Percentiles rank a stretch among this genome's conserved stretches.
Evolutionary conservation across 2,113 vertebrate species (phyloP).

Genomic region (Peromyscus maniculatus): DNA sequence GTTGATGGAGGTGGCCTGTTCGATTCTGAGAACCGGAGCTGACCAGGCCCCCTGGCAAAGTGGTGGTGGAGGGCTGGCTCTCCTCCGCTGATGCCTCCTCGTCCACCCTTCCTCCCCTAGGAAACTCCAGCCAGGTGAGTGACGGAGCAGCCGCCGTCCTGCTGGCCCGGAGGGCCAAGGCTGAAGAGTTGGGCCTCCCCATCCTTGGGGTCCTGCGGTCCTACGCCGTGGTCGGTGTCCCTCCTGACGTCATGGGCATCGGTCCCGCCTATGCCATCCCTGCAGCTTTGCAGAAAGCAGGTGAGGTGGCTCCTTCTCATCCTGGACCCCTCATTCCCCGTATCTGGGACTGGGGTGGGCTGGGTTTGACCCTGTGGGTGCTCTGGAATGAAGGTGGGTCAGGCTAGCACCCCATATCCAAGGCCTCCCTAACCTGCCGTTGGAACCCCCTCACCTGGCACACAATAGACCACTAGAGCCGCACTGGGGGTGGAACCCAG

Average conservation of each 20-base stretch:
- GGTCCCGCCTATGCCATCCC: conserved; percentile 96
- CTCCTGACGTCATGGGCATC: conserved; percentile 92
- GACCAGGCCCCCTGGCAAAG: not conserved
- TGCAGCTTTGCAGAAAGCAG: conserved; percentile 92
- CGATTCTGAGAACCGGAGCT: not conserved
- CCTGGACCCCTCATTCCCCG: not conserved
- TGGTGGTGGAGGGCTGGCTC: not conserved
- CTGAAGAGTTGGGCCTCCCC: conserved; percentile 90
- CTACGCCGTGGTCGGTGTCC: too few relatives aligned
- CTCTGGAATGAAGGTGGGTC: not conserved
- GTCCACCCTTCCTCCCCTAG: conserved; percentile 77
- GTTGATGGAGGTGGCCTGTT: not conserved
- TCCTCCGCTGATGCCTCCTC: not conserved
- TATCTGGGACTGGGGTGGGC: not conserved
- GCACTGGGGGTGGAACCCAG: not conserved
- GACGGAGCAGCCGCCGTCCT: conserved; percentile 96
- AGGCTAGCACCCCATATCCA: not conserved
- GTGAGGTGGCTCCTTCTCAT: conserved; percentile 77
- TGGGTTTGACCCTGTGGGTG: not conserved
- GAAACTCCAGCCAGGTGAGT: conserved; percentile 97
- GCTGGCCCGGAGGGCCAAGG: conserved; percentile 91
- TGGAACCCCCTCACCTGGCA: not conserved
- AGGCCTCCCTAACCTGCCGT: not conserved
- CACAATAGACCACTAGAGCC: not conserved
- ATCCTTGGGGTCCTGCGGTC: conserved; percentile 85